Percentiles rank a stretch among this genome's conserved stretches.
phyloP scores from a whole-genome alignment of 2,888 invertebrate genomes.

The Hydraecia micacea region DNA sequence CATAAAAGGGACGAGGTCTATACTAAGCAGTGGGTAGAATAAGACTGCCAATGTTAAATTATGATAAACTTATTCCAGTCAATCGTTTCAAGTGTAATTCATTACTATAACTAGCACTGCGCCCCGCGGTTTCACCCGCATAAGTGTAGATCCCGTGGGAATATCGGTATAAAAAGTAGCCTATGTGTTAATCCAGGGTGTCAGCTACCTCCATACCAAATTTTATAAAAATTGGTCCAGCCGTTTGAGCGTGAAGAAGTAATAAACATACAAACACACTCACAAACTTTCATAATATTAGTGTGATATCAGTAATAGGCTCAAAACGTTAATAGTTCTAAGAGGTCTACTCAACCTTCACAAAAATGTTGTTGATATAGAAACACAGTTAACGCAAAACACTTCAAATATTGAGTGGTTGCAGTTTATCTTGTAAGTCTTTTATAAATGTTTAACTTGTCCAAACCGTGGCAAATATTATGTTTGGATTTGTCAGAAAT shows the following conservation, averaged over 20 bases:
- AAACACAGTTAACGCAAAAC: constrained; percentile 20
- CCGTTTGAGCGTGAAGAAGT: too few species aligned
- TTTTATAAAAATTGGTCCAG: too few species aligned
- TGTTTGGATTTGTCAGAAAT: constrained; percentile 33
- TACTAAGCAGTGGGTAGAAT: neutral
- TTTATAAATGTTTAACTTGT: constrained; percentile 18
- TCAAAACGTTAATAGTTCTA: constrained; percentile 17
- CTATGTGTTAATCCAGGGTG: too few species aligned
- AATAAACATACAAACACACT: too few species aligned
- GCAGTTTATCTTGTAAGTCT: constrained; percentile 13
- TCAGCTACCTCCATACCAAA: too few species aligned
- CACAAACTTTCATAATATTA: too few species aligned
- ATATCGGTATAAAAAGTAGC: too few species aligned
- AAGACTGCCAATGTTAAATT: neutral
- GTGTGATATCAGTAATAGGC: neutral
- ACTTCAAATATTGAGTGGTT: constrained; percentile 28
- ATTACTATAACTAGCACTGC: neutral
- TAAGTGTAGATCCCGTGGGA: too few species aligned
- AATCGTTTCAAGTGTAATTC: neutral
- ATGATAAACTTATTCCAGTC: neutral
- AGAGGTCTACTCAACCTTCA: constrained; percentile 19
- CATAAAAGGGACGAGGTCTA: neutral
- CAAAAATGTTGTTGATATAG: constrained; percentile 6
- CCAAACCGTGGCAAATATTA: constrained; percentile 1
- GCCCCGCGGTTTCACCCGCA: too few species aligned